phyloP scores from a whole-genome alignment of 37 sponge, comb jelly and placozoan genomes.

The Ephydatia muelleri region DNA sequence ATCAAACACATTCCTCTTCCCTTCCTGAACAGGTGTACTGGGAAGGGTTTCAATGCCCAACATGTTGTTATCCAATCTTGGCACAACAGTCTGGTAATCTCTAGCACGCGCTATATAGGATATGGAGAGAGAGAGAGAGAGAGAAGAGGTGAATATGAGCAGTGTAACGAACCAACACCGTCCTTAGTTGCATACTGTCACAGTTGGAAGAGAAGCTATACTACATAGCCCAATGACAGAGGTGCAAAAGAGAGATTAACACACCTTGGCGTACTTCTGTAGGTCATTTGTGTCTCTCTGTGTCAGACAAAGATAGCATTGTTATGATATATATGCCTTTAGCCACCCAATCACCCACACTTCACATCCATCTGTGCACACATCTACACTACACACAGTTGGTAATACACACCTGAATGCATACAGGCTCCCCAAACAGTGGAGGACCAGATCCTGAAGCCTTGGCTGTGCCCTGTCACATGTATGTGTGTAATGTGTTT shows the following conservation, averaged over 20 bases:
- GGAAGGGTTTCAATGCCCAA: slow-evolving; percentile 14
- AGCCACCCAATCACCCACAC: slow-evolving; percentile 4
- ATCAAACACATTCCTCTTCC: not conserved
- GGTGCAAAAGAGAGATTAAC: not conserved
- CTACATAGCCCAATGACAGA: too few relatives aligned
- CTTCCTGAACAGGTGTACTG: slow-evolving; percentile 3
- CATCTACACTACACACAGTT: slow-evolving; percentile 25
- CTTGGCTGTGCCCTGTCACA: not conserved
- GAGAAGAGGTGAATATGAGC: not conserved
- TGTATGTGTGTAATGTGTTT: not conserved
- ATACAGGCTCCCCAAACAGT: slow-evolving; percentile 2
- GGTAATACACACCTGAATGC: slow-evolving; percentile 9
- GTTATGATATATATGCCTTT: not conserved
- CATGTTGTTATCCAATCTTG: not conserved
- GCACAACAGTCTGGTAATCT: not conserved
- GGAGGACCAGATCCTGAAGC: not conserved
- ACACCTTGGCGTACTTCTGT: not conserved
- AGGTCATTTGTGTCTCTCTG: not conserved
- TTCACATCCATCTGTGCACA: slow-evolving; percentile 18
- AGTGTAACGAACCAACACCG: too few relatives aligned
- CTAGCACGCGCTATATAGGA: not conserved
- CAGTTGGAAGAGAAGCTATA: not conserved
- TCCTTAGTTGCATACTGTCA: too few relatives aligned
- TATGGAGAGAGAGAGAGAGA: not conserved
- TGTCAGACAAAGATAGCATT: not conserved